Evolutionary conservation across 1,140 invertebrate genomes (phyloP), one percentile per base, ranked within the genome.

Genomic region (Coenobita brevimanus): DNA sequence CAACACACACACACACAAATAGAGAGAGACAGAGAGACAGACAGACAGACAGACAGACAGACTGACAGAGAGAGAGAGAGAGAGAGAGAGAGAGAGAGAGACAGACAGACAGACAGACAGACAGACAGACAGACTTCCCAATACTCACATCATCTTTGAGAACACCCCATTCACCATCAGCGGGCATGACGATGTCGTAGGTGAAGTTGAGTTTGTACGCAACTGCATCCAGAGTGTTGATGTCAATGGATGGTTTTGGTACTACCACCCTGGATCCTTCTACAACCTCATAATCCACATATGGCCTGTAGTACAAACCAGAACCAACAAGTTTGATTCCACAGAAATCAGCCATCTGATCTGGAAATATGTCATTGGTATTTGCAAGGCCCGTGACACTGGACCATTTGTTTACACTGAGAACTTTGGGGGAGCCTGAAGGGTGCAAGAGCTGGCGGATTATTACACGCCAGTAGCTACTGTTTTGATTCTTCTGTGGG

Each of bases 191-290:
- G 27, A 89, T 24, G 4, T 89, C 80, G 69, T 89, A 89, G 21
- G 87, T 82, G 80, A 89, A 82, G 79, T 89, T 89, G 3, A 89
- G 81, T n/a, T 76, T 60, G 3, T 62, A 21, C 3, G 87, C 79
- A 33, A 89, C 82, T 54, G 62, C 71, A 13, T 89, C 50, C 1
- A 89, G 67, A 3, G 82, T 89, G 69, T 75, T 82, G 17, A 82
- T 43, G 60, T 89, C 80, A 1, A 89, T 30, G 1, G 67, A 82
- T 0, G 87, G 87, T 13, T 46, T 82, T 13, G 80, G 79, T 3
- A 27, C 13, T 1, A 89, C 79, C 30, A 60, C 43, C 54, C 33
- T 82, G 0, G 87, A 50, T 1, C 62, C 75, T 0, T 33, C 17
- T 3, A 46, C n/a, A 33, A 21, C 41, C 10, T 75, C 36, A 69